These are phyloP conservation scores for Ia io DNA, from an alignment of 2,113 vertebrate genomes.

Conservation along the genomic window DNA sequence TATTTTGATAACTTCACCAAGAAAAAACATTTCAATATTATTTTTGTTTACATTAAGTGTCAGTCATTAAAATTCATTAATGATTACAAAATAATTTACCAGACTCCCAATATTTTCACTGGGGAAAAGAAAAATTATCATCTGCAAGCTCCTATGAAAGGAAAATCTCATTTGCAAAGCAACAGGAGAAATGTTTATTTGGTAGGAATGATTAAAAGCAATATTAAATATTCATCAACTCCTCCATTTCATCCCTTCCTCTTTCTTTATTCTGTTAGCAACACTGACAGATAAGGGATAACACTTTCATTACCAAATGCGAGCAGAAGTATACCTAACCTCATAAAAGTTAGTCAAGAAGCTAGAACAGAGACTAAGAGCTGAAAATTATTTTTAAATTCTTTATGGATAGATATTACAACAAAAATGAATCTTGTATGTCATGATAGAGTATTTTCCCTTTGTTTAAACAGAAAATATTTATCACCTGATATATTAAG, in stretches of 20 bases:
- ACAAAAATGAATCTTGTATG: slow-evolving; percentile 10
- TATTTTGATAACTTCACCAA: slow-evolving; percentile 33
- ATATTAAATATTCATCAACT: slow-evolving; percentile 57
- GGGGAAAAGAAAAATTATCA: slow-evolving; percentile 37
- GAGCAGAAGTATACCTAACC: not conserved
- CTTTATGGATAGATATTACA: not conserved
- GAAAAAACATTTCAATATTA: slow-evolving; percentile 9
- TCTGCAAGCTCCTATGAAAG: slow-evolving; percentile 41
- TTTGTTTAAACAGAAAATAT: slow-evolving; percentile 8
- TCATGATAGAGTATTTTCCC: not conserved
- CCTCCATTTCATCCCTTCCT: slow-evolving; percentile 42
- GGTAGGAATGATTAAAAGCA: slow-evolving; percentile 57
- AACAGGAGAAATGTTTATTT: slow-evolving; percentile 60
- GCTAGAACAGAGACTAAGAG: not conserved
- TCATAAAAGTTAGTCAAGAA: slow-evolving; percentile 18
- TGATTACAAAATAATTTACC: slow-evolving; percentile 59
- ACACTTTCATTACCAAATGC: not conserved
- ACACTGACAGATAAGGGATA: slow-evolving; percentile 3
- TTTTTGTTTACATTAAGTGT: slow-evolving; percentile 38
- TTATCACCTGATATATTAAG: not conserved
- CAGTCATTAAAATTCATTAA: slow-evolving; percentile 55
- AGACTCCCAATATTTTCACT: slow-evolving; percentile 18
- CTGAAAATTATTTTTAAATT: not conserved
- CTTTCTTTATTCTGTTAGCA: slow-evolving; percentile 40
- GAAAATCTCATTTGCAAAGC: slow-evolving; percentile 54